Base-by-base conservation (phyloP, 2,888 invertebrate species). In the Zeuzera pyrina region DNA sequence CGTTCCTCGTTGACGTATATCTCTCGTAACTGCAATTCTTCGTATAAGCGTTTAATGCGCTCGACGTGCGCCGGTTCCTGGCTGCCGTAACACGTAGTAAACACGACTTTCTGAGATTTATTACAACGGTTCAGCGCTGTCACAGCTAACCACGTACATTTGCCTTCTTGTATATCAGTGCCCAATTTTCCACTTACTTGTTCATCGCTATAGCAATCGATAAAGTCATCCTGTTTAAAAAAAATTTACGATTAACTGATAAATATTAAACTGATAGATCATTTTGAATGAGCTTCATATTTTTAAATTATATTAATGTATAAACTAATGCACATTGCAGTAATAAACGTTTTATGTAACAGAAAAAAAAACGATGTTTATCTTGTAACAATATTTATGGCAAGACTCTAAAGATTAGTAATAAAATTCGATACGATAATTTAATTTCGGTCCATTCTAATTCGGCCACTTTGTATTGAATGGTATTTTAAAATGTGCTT, bases 141-240 rank as follows among this genome's bases (percentile, higher is more conserved):
- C 19, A 95, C 92, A 0, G 92, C 88, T 25, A 95, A 73, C 98
- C 97, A 98, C 0, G 94, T 88, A 63, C 97, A 97, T 70, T 97
- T 97, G 22, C 95, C 95, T 55, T 95, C 94, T 36, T 66, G 65
- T 2, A 73, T 72, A 35, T 70, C 68, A 2, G 60, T 65, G 2
- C 67, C 63, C 1, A 39, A 45, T 42, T 66, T 65, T 0, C 62
- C 62, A 2, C 54, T 60, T 2, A 59, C 15, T 1, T 40, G 32
- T 33, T 55, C 59, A 88, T 93, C 89, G 0, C 94, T 95, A 63
- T 89, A 98, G 54, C 92, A 93, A 61, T 96, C 95, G 23, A 94
- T 71, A 64, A 87, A 94, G 62, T 95, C 94, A 60, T 94, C 92
- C 86, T 89, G 67, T n/a, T 51, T 50, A 34, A 14, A 11, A 4